Evolutionary conservation across 2,888 invertebrate species (phyloP).

Genomic region (Cecidostiba fungosa): DNA sequence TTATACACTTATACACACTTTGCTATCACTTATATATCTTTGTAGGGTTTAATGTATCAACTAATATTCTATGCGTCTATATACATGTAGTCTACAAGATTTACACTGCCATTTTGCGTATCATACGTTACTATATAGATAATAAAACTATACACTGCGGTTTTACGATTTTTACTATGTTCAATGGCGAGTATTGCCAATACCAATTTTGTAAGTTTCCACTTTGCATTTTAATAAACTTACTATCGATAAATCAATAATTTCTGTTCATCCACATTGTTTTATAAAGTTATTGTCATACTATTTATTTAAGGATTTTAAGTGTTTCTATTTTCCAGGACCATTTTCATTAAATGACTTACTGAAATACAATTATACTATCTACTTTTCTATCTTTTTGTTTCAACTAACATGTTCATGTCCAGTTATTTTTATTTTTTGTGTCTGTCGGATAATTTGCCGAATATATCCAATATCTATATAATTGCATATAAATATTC

Average conservation of each 20-base stretch:
- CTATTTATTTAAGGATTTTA: background rate
- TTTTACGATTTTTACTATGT: constrained; percentile 9
- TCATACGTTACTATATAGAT: background rate
- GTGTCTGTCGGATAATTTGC: too few species aligned
- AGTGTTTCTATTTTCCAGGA: too few species aligned
- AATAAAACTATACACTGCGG: background rate
- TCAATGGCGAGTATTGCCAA: constrained; percentile 6
- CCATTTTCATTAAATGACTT: too few species aligned
- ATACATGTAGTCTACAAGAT: background rate
- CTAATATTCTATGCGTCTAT: background rate
- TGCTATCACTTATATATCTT: constrained; percentile 2
- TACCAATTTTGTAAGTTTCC: background rate
- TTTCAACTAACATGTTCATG: too few species aligned
- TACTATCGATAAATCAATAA: background rate
- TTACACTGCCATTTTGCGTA: background rate
- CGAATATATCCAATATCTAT: too few species aligned
- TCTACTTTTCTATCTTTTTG: too few species aligned
- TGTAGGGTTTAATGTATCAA: background rate
- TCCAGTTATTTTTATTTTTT: too few species aligned
- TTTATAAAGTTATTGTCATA: background rate
- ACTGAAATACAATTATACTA: too few species aligned
- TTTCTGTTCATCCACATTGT: background rate
- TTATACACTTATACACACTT: constrained; percentile 13
- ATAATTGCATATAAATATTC: too few species aligned
- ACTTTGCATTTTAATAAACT: constrained; percentile 14